Evolutionary conservation across 2,113 vertebrate species (phyloP).

Genomic region (Lampris incognitus): DNA sequence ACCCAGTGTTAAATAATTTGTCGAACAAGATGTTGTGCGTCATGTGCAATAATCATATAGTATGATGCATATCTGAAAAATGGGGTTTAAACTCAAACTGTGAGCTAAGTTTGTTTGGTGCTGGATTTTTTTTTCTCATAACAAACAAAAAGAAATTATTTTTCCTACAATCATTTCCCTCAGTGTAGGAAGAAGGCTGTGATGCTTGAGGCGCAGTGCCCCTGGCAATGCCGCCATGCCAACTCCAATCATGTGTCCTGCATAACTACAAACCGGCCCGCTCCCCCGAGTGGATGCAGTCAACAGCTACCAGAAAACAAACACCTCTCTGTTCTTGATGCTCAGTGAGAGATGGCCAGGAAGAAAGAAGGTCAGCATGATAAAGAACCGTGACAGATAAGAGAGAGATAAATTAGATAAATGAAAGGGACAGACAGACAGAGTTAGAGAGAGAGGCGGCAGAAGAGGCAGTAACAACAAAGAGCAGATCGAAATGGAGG

Average conservation of each 20-base stretch:
- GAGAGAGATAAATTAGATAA: neutral
- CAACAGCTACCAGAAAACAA: constrained; percentile 75
- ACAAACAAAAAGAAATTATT: constrained; percentile 22
- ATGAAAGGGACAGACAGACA: neutral
- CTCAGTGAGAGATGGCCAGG: constrained; percentile 39
- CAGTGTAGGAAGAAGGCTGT: constrained; percentile 47
- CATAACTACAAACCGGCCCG: constrained; percentile 65
- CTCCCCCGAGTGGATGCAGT: constrained; percentile 63
- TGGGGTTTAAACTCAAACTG: too few relatives aligned
- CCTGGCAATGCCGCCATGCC: constrained; percentile 74
- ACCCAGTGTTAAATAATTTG: too few relatives aligned
- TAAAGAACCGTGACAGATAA: neutral
- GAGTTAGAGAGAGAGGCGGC: neutral
- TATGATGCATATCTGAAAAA: too few relatives aligned
- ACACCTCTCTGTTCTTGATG: constrained; percentile 61
- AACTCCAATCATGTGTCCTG: constrained; percentile 77
- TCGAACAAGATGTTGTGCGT: too few relatives aligned
- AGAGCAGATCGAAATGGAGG: constrained; percentile 20
- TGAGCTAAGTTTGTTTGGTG: too few relatives aligned
- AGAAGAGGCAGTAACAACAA: too few relatives aligned
- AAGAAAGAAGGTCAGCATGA: constrained; percentile 15
- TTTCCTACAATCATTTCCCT: constrained; percentile 49
- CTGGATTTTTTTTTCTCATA: too few relatives aligned
- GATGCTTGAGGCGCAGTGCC: constrained; percentile 66
- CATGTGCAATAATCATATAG: too few relatives aligned